Conservation (phyloP, 1,140 invertebrate species). For the Platorchestia sp. region DNA sequence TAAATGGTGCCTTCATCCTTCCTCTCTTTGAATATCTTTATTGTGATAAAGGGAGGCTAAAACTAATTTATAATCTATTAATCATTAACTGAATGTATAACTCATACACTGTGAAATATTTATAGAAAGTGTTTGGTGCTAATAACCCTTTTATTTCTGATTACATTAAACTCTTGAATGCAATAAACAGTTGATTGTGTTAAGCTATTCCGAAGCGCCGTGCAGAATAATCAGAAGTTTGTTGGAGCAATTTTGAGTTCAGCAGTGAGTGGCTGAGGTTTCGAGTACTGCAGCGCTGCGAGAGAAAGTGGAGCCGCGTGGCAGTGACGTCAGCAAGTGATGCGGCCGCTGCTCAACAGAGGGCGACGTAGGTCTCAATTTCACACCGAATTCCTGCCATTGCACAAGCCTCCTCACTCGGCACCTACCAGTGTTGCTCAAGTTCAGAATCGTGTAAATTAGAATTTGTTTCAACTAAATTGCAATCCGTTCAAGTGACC, state of each 20-base stretch:
- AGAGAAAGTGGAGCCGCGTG: slow-evolving; percentile 8
- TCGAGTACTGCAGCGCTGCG: background rate
- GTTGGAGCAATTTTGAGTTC: too few relatives aligned
- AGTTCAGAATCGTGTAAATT: background rate
- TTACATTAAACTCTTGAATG: background rate
- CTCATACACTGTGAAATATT: too few relatives aligned
- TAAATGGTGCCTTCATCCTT: too few relatives aligned
- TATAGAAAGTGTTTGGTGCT: background rate
- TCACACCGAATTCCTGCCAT: background rate
- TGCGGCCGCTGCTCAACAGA: background rate
- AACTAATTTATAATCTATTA: too few relatives aligned
- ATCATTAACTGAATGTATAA: too few relatives aligned
- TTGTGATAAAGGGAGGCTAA: too few relatives aligned
- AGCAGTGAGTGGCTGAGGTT: background rate
- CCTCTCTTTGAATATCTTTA: too few relatives aligned
- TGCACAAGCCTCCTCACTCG: background rate
- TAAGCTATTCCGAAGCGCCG: too few relatives aligned
- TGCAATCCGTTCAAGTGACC: background rate
- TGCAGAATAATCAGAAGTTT: too few relatives aligned
- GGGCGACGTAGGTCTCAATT: background rate
- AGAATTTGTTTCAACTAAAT: background rate
- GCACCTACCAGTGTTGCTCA: background rate
- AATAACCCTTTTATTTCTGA: background rate
- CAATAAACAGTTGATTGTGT: too few relatives aligned
- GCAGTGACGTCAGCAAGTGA: background rate